These are phyloP conservation scores for Blastobasis adustella DNA, from an alignment of 2,888 invertebrate species.

Conservation along the genomic window DNA sequence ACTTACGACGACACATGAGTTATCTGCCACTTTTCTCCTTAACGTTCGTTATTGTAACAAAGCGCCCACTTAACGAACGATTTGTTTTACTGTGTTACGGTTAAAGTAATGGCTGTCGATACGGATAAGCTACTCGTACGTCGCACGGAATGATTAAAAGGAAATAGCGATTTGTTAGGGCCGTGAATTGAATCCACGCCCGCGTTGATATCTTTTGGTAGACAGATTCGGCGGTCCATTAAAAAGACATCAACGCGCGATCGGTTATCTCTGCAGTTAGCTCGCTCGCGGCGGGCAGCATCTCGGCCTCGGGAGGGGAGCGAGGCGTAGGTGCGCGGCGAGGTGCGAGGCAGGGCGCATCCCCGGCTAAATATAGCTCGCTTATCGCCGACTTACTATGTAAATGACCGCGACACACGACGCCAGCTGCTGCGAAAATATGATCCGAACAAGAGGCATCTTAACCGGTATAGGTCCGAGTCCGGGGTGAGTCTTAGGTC, in stretches of 20 bases:
- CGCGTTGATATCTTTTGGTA: constrained; percentile 5
- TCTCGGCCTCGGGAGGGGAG: constrained; percentile 14
- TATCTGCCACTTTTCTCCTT: constrained; percentile 64
- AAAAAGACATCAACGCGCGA: not conserved
- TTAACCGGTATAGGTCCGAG: constrained; percentile 37
- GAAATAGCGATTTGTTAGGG: constrained; percentile 1
- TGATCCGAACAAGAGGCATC: constrained; percentile 46
- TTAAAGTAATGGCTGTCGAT: constrained; percentile 15
- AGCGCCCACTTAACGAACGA: constrained; percentile 43
- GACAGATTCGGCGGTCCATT: not conserved
- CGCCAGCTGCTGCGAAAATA: constrained; percentile 65
- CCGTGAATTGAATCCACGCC: not conserved
- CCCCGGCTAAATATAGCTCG: constrained; percentile 66
- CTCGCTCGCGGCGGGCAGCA: no score
- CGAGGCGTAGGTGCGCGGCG: constrained; percentile 38
- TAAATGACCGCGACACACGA: constrained; percentile 69
- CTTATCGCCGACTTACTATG: constrained; percentile 70
- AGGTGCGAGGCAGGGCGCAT: constrained; percentile 37
- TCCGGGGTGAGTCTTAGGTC: constrained; percentile 26
- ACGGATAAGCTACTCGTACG: not conserved
- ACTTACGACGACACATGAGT: constrained; percentile 46
- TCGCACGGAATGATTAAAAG: not conserved
- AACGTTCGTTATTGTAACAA: constrained; percentile 48
- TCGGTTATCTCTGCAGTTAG: not conserved
- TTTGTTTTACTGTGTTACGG: constrained; percentile 27